Percentiles rank a stretch among this genome's conserved stretches.
These are phyloP conservation scores for Quadroppia sp. DNA, from an alignment of 2,888 invertebrate species.

Conservation along the genomic window DNA sequence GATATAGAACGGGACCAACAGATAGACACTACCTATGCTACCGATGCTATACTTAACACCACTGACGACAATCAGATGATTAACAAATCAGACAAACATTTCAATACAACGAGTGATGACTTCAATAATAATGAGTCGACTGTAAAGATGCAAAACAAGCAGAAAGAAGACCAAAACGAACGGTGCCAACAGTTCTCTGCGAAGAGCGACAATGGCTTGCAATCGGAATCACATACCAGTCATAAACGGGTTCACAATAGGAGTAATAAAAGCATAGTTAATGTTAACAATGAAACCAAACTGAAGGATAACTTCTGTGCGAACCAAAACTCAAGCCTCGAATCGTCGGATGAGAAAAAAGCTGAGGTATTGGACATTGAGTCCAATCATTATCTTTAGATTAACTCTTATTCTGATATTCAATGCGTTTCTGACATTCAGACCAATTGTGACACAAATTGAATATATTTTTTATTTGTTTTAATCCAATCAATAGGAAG, in stretches of 20 bases:
- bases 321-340: not conserved
- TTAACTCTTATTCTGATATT: not conserved
- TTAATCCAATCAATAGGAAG: constrained; percentile 18
- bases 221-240: not conserved
- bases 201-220: not conserved
- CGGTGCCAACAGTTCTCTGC: not conserved
- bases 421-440: not conserved
- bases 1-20: constrained; percentile 38
- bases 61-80: constrained; percentile 8
- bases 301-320: not conserved
- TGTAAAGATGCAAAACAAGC: not conserved
- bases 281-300: constrained; percentile 7
- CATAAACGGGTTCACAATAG: not conserved
- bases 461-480: not conserved
- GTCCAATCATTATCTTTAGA: no score
- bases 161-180: not conserved
- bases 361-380: not conserved
- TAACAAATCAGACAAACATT: constrained; percentile 4
- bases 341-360: not conserved
- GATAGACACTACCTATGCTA: not conserved
- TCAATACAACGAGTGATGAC: not conserved
- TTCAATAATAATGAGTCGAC: not conserved
- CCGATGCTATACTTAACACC: not conserved
- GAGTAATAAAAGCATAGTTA: not conserved
- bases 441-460: not conserved